Evolutionary conservation across 2,888 invertebrate genomes (phyloP).

Genomic region (Amphipyra tragopoginis): DNA sequence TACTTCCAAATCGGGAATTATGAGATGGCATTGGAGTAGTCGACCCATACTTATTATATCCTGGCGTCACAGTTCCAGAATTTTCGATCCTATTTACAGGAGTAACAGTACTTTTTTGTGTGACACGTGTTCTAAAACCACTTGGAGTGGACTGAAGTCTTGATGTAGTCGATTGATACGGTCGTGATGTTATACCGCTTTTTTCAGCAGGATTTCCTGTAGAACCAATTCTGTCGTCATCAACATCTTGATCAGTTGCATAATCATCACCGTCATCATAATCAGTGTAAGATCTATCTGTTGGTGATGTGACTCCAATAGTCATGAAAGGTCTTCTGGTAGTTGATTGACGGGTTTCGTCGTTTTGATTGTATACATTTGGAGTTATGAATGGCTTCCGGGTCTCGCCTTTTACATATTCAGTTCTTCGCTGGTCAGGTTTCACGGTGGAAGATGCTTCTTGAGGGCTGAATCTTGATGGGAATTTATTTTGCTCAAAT

Average conservation of each 20-base stretch:
- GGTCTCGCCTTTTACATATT: conserved; percentile 21
- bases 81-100: neutral
- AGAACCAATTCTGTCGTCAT: conserved; percentile 3
- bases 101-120: conserved; percentile 16
- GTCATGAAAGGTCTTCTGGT: conserved; percentile 46
- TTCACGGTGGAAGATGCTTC: conserved; percentile 1
- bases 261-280: conserved; percentile 39
- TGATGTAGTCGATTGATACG: conserved; percentile 15
- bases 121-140: conserved; percentile 3
- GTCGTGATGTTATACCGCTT: conserved; percentile 1
- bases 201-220: conserved; percentile 3
- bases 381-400: conserved; percentile 49
- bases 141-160: conserved; percentile 14
- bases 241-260: conserved; percentile 16
- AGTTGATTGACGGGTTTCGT: conserved; percentile 9
- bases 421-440: conserved; percentile 7
- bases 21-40: conserved; percentile 57
- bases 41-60: conserved; percentile 18
- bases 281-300: conserved; percentile 27
- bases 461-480: conserved; percentile 41
- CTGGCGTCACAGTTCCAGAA: conserved; percentile 13
- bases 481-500: conserved; percentile 32
- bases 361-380: conserved; percentile 22
- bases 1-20: conserved; percentile 35
- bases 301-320: conserved; percentile 30